phyloP scores from a whole-genome alignment of 2,797 vertebrate species.

The Chrysocyon brachyurus region DNA sequence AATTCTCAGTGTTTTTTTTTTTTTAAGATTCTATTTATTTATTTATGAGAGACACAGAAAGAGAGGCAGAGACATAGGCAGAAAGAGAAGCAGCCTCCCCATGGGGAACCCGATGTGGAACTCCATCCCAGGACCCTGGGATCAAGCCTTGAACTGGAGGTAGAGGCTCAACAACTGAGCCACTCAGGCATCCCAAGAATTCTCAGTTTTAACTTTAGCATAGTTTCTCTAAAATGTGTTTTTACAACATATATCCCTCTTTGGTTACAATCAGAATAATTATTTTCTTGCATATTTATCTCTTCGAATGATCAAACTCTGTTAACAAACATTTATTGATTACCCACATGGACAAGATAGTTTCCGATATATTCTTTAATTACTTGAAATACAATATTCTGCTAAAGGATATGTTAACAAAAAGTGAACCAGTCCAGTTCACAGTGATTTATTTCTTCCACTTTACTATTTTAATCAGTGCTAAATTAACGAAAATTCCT shows the following conservation, averaged over 20 bases:
- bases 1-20: neutral
- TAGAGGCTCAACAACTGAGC: too few relatives aligned
- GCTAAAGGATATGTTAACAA: conserved; percentile 10
- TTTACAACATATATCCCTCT: neutral
- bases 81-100: too few relatives aligned
- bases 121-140: too few relatives aligned
- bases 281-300: neutral
- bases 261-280: conserved; percentile 10
- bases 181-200: neutral
- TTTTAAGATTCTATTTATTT: too few relatives aligned
- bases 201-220: neutral
- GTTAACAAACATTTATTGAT: neutral
- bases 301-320: neutral
- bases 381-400: conserved; percentile 27
- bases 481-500: conserved; percentile 38
- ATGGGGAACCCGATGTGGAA: too few relatives aligned
- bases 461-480: neutral
- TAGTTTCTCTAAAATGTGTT: neutral
- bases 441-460: neutral
- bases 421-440: neutral
- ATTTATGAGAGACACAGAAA: too few relatives aligned
- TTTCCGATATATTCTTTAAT: neutral
- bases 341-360: neutral
- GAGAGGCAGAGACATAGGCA: too few relatives aligned
- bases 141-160: too few relatives aligned